phyloP scores from a whole-genome alignment of 2,113 vertebrate genomes.

The Ciconia stormi region DNA sequence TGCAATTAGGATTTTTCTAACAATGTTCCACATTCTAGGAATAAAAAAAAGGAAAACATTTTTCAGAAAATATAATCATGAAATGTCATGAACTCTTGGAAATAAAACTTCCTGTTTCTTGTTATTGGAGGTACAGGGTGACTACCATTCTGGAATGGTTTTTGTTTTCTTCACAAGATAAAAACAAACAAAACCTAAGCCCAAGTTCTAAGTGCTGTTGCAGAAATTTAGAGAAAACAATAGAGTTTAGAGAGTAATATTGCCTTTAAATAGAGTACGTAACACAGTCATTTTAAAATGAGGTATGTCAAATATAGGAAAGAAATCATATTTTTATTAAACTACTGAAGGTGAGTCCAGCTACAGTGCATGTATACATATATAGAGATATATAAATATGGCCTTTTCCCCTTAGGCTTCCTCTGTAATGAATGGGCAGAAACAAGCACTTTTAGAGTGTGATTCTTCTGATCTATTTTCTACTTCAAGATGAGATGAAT shows the following conservation, averaged over 20 bases:
- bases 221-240: not conserved
- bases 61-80: not conserved
- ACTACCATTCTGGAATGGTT: fast-evolving
- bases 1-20: not conserved
- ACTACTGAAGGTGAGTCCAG: not conserved
- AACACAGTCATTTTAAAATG: not conserved
- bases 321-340: not conserved
- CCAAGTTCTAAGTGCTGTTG: not conserved
- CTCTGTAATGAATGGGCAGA: not conserved
- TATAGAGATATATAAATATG: too few species aligned
- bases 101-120: not conserved
- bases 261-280: not conserved
- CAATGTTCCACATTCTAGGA: not conserved
- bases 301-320: not conserved
- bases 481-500: not conserved
- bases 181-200: not conserved
- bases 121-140: not conserved
- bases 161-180: not conserved
- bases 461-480: not conserved
- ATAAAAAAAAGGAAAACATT: not conserved
- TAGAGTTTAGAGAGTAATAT: not conserved
- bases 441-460: not conserved
- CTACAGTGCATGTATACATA: not conserved
- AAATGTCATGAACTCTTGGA: not conserved
- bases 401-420: not conserved